phyloP scores from a whole-genome alignment of 2,113 vertebrate species.

The Lagopus leucura region DNA sequence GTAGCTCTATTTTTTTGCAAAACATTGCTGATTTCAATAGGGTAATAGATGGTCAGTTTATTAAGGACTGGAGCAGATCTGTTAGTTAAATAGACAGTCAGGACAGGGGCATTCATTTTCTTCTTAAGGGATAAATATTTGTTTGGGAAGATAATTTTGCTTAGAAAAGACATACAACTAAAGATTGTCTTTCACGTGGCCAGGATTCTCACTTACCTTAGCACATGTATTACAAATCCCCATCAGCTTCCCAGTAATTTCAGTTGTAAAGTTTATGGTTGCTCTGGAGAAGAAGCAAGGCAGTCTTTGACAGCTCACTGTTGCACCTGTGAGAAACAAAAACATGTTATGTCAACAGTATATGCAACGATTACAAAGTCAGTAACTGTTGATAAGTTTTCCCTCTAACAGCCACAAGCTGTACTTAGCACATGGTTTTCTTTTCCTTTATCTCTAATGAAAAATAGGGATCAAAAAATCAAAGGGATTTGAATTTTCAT shows the following conservation, averaged over 20 bases:
- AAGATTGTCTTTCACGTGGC: not conserved
- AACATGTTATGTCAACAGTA: not conserved
- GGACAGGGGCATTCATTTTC: not conserved
- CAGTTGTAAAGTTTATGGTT: not conserved
- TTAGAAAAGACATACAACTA: not conserved
- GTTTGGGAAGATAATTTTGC: not conserved
- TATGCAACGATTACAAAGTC: not conserved
- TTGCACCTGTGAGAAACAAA: not conserved
- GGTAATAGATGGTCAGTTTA: not conserved
- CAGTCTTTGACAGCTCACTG: not conserved
- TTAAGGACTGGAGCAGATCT: not conserved
- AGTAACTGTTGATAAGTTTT: fast-evolving
- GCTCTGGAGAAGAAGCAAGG: not conserved
- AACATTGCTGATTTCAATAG: not conserved
- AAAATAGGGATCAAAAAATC: too few species aligned
- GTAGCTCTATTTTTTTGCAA: not conserved
- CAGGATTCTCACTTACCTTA: not conserved
- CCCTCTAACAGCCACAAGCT: not conserved
- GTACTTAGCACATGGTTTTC: fast-evolving
- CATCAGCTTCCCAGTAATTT: not conserved
- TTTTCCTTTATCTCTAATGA: not conserved
- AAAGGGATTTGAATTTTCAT: fast-evolving
- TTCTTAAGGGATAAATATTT: not conserved
- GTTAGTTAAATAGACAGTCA: not conserved
- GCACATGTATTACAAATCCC: fast-evolving